Conservation (phyloP, 2,113 vertebrate genomes). For the Lepisosteus osseus region DNA sequence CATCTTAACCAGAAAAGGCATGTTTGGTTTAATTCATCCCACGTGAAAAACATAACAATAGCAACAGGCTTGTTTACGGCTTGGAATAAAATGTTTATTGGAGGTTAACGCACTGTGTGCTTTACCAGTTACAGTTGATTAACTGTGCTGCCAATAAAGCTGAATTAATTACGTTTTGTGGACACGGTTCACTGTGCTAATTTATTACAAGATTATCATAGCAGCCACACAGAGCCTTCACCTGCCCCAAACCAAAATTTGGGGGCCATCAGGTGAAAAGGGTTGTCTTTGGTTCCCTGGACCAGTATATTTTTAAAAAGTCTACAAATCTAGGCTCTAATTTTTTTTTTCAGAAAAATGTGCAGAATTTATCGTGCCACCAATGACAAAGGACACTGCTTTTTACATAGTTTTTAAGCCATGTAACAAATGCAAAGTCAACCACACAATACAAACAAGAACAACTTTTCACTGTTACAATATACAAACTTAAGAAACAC, state of each 20-base stretch:
- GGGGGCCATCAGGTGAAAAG: not conserved
- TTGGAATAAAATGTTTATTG: not conserved
- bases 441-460: not conserved
- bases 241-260: not conserved
- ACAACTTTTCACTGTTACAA: not conserved
- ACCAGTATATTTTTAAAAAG: not conserved
- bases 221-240: conserved; percentile 4
- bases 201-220: conserved; percentile 2
- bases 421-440: not conserved
- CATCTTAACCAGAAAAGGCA: not conserved
- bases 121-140: not conserved
- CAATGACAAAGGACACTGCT: too few species aligned
- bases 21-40: not conserved
- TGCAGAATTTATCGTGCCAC: not conserved
- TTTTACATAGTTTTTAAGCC: too few species aligned
- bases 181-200: conserved; percentile 3
- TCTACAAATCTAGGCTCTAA: not conserved
- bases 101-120: not conserved
- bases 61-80: not conserved
- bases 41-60: not conserved
- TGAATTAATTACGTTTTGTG: not conserved
- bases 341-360: conserved; percentile 2
- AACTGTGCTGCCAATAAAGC: not conserved
- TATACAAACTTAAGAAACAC: not conserved
- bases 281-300: conserved; percentile 4